Evolutionary conservation across 2,888 invertebrate genomes (phyloP).

Genomic region (Trisateles emortualis): DNA sequence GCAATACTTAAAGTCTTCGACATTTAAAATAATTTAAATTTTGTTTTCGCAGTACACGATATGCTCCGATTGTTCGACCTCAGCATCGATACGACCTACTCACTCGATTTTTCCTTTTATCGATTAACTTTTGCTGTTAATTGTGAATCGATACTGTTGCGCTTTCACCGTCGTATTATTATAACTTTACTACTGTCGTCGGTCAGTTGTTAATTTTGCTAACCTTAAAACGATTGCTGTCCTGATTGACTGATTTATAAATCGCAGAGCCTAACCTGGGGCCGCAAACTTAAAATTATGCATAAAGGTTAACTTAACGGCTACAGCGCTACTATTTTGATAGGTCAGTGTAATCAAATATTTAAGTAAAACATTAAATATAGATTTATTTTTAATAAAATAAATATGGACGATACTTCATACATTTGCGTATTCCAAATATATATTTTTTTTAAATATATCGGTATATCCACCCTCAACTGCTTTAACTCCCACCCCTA

Average conservation of each 20-base stretch:
- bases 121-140: constrained; percentile 61
- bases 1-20: background rate
- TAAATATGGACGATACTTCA: too few species aligned
- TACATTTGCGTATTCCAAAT: too few species aligned
- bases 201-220: constrained; percentile 30
- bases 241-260: too few species aligned
- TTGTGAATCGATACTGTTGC: constrained; percentile 54
- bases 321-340: too few species aligned
- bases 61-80: constrained; percentile 41
- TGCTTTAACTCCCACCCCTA: constrained; percentile 13
- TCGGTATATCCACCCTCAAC: background rate
- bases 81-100: constrained; percentile 50
- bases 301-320: too few species aligned
- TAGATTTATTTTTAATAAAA: too few species aligned
- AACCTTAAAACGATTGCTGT: constrained; percentile 19
- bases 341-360: too few species aligned
- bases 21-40: background rate
- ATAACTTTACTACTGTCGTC: constrained; percentile 26
- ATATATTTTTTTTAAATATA: too few species aligned
- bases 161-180: constrained; percentile 59
- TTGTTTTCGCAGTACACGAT: background rate
- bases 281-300: too few species aligned
- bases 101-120: constrained; percentile 55
- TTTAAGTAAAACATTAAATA: too few species aligned
- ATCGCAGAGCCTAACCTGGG: too few species aligned